phyloP scores from a whole-genome alignment of 2,888 invertebrate genomes.

The Apamea sordens region DNA sequence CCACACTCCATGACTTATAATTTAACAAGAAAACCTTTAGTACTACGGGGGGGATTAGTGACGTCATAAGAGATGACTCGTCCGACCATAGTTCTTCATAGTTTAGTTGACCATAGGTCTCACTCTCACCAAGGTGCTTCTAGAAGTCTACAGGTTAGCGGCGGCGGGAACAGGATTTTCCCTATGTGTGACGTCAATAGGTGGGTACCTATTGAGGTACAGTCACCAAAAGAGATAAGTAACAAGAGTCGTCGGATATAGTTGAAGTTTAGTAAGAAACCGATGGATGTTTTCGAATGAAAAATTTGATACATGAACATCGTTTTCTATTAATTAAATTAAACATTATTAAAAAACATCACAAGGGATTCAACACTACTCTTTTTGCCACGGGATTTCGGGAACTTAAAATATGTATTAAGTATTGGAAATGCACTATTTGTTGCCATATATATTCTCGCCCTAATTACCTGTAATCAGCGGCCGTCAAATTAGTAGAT shows the following conservation, averaged over 20 bases:
- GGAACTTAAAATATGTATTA: not conserved
- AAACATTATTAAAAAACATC: too few relatives aligned
- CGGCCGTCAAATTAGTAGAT: not conserved
- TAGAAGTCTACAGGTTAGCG: not conserved
- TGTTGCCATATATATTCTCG: not conserved
- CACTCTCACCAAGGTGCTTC: not conserved
- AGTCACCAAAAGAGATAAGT: too few relatives aligned
- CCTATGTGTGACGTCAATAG: not conserved
- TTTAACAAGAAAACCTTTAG: constrained; percentile 46
- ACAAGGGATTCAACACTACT: not conserved
- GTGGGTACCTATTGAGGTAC: too few relatives aligned
- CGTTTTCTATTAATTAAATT: too few relatives aligned
- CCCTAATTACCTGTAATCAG: not conserved
- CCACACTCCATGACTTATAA: constrained; percentile 31
- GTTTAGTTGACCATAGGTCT: not conserved
- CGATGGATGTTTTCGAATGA: too few relatives aligned
- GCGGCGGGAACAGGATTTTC: constrained; percentile 8
- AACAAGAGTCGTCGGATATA: too few relatives aligned
- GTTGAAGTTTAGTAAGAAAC: too few relatives aligned
- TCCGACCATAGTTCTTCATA: not conserved
- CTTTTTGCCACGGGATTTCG: not conserved
- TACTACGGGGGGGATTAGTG: constrained; percentile 9
- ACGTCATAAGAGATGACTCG: constrained; percentile 36
- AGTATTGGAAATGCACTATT: not conserved
- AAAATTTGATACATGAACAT: too few relatives aligned